Evolutionary conservation across 2,888 invertebrate genomes (phyloP), one percentile per base, ranked within the genome.

Genomic region (Spisula subtruncata): DNA sequence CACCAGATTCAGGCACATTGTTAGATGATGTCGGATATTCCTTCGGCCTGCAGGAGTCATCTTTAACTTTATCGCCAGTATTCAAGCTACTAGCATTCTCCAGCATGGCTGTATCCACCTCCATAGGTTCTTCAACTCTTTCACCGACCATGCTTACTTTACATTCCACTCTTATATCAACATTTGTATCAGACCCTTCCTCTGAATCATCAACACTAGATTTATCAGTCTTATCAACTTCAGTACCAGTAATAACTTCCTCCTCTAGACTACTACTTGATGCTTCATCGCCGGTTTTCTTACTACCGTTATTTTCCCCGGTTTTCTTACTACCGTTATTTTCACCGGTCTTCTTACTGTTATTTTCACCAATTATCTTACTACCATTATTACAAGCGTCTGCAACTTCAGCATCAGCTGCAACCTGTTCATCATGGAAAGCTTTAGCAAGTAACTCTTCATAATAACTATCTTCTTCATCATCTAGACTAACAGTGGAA

Each of bases 41-140:
- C 56, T 90, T 90, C 25, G 88, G 88, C 85, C 89, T 85, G 56
- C 89, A 89, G 46, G 83, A 86, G 14, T 51, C 66, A 25, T 29
- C 54, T 29, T 4, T 75, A 14, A 20, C 12, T 29, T 4, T 18
- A 25, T 60, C 56, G 48, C n/a, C 16, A 60, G 56, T 20, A 66
- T 60, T 56, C 25, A 16, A 5, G n/a, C 83, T 32, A 54, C 12
- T 16, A 20, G 0, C 81, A 60, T 46, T 60, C 81, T 71, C 20
- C 46, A 16, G 25, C 18, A 41, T 25, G n/a, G 35, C 84, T 20
- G 25, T 25, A 54, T 86, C 86, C 41, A 66, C 56, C 29, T 86
- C 85, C 85, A 80, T 80, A 2, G 80, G 79, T 6, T 25, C 25
- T 81, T 86, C 86, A 0, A 29, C 60, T 41, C 56, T 85, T 35